Evolutionary conservation across 2,888 invertebrate species (phyloP), one percentile per base, ranked within the genome.

Genomic region (Onthophagus sagittarius): DNA sequence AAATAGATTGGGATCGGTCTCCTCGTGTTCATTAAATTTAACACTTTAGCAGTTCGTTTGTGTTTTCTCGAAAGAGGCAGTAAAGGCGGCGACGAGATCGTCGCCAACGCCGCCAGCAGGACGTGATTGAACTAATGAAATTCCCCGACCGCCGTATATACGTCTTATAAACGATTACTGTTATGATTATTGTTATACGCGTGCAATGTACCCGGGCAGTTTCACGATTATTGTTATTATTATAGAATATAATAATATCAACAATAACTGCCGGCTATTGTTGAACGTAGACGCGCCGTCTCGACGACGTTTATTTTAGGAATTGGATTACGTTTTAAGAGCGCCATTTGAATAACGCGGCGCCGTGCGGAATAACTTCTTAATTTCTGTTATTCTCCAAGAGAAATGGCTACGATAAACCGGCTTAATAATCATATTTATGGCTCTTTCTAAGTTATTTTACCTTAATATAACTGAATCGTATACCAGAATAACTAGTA

Each of bases 171-270:
- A 84, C 78, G 83, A 83, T 84, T 83, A 84, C 82, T 82, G 83
- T 84, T 83, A 84, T 82, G 83, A 83, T 83, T 83, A 84, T 83
- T 83, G 83, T 83, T 83, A 84, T 84, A 70, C 67, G 67, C 77
- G 76, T 76, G 67, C 67, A 23, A 67, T 67, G 67, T 67, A 67
- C 23, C 67, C 75, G 75, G 75, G 75, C 74, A 76, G 77, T 77
- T 77, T 77, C 67, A 77, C 77, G 77, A 77, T 77, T 77, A 77
- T 77, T 77, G 77, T 77, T 77, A 77, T 77, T 76, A 77, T 77
- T 77, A 77, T 76, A 77, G 77, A 77, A 77, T 77, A 77, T 77
- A 77, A 77, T 77, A 77, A 77, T 77, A 72, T 67, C 67, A 67
- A 67, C 67, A 67, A 67, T 67, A 67, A 67, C 67, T n/a, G 23